phyloP scores from a whole-genome alignment of 2,888 invertebrate species.

The Acleris laterana region DNA sequence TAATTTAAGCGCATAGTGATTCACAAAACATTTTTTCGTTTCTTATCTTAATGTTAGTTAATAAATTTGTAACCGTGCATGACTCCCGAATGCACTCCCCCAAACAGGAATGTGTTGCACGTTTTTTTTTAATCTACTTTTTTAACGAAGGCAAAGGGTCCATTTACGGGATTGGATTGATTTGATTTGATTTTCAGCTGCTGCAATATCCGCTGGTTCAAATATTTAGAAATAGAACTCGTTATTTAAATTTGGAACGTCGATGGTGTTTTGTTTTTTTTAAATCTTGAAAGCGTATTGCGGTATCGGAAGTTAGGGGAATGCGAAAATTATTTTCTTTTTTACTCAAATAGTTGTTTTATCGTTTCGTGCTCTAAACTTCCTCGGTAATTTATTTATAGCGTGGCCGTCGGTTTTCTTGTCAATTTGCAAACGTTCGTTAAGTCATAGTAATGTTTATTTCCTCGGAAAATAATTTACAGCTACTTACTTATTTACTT shows the following conservation, averaged over 20 bases:
- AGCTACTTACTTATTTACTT: background rate
- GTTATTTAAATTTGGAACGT: constrained; percentile 26
- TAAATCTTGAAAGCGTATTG: constrained; percentile 20
- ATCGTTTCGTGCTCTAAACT: constrained; percentile 19
- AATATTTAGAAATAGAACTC: constrained; percentile 14
- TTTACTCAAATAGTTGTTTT: constrained; percentile 14
- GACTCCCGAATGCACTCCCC: constrained; percentile 80
- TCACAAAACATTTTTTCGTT: constrained; percentile 50
- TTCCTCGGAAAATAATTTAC: background rate
- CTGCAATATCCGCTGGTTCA: constrained; percentile 44
- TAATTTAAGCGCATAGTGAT: constrained; percentile 41
- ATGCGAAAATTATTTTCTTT: constrained; percentile 18
- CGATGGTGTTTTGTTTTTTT: constrained; percentile 26
- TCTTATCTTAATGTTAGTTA: constrained; percentile 51
- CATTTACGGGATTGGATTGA: constrained; percentile 74
- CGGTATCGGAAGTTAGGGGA: constrained; percentile 15
- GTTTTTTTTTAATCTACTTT: constrained; percentile 62
- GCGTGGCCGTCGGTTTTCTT: constrained; percentile 12
- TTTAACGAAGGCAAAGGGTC: constrained; percentile 71
- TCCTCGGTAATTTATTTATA: constrained; percentile 27
- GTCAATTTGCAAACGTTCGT: constrained; percentile 12
- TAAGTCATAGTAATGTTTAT: background rate
- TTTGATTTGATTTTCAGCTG: constrained; percentile 53
- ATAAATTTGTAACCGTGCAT: constrained; percentile 74
- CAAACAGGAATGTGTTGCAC: constrained; percentile 80